Evolutionary conservation across 2,797 vertebrate species (phyloP), one percentile per base, ranked within the genome.

Genomic region (Novumbra hubbsi): DNA sequence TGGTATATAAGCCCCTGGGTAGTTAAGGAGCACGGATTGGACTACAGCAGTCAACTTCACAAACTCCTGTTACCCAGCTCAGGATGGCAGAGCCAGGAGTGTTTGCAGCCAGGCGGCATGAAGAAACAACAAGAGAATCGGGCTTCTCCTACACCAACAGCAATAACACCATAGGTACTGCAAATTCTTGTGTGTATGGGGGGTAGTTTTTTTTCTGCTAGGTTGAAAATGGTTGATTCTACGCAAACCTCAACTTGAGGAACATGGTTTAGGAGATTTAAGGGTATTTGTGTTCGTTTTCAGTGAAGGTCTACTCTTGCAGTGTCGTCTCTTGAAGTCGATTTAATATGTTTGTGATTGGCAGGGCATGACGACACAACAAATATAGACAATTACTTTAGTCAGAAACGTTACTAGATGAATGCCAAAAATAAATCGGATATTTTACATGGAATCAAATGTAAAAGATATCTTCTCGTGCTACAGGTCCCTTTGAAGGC

Each of bases 1-100:
- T 0, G n/a, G 76, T 88, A 90, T 90, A 88, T 89, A 88, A 90
- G 84, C 72, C 71, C 49, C 4, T 38, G 83, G n/a, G n/a, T 9
- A 21, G 52, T 11, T 19, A 9, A 55, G 52, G 3, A 21, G 52
- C 52, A 55, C 52, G 1, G 52, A 55, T 21, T 5, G 52, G 52
- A 55, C 52, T 55, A n/a, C 68, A 62, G 76, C 69, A 75, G 62
- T 1, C 62, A 3, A 70, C 72, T 77, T 30, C 66, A 73, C 4
- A 11, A 78, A 68, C 72, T 73, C 75, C 60, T 81, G 68, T 76
- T 57, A 52, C 34, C 9, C 15, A 69, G n/a, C 3, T 7, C 52
- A 55, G 52, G 52, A 55, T 55, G 52, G 52, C 52, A 55, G 52
- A 55, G 7, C 52, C 9, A 11, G 52, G 52, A 55, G 52, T 55